A percentile compares a stretch with the other conserved stretches of the same genome.
phyloP scores from a whole-genome alignment of 2,113 vertebrate species.

The Rhinoderma darwinii region DNA sequence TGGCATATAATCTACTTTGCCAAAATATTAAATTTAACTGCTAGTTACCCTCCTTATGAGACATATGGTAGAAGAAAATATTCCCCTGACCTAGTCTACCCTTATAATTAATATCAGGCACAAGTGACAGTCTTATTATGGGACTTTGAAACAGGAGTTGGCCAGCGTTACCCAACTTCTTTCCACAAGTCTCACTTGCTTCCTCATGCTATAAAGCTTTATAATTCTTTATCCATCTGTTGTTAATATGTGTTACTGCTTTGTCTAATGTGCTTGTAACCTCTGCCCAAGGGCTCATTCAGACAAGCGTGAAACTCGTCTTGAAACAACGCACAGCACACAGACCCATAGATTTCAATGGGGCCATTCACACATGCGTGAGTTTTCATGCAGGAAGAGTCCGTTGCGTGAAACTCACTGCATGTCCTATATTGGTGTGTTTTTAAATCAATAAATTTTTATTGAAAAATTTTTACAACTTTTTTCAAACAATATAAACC shows the following conservation, averaged over 20 bases:
- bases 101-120: constrained; percentile 6
- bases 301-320: too few species aligned
- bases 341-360: too few species aligned
- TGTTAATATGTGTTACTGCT: constrained; percentile 19
- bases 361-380: too few species aligned
- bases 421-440: too few species aligned
- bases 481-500: too few species aligned
- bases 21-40: not conserved
- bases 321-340: too few species aligned
- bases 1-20: not conserved
- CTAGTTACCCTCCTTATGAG: not conserved
- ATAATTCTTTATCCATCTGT: constrained; percentile 21
- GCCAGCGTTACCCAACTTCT: not conserved
- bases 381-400: too few species aligned
- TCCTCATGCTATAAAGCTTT: not conserved
- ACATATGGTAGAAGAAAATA: constrained; percentile 18
- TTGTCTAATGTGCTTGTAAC: constrained; percentile 2
- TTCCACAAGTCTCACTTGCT: constrained; percentile 13
- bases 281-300: too few species aligned
- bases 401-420: too few species aligned
- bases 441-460: too few species aligned
- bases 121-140: constrained; percentile 20
- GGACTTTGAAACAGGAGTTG: not conserved
- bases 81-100: not conserved
- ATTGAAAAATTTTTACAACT: too few species aligned